phyloP scores from a whole-genome alignment of 2,113 vertebrate species.

The Alethe diademata region DNA sequence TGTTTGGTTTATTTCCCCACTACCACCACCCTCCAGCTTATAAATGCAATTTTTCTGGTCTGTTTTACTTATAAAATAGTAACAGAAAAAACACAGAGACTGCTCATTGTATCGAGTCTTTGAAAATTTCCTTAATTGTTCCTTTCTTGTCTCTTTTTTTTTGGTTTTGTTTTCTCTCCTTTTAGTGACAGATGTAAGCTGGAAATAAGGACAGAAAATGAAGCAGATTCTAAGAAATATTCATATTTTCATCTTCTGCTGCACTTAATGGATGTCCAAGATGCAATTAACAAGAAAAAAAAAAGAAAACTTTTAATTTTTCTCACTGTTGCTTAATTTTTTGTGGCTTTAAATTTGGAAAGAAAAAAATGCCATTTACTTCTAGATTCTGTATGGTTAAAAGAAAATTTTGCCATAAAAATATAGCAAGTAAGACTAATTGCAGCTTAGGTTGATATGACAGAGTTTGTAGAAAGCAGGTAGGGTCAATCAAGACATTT shows the following conservation, averaged over 20 bases:
- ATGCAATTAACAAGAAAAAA: background rate
- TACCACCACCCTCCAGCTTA: background rate
- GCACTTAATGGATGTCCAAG: background rate
- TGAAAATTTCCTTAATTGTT: background rate
- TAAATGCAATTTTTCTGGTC: constrained; percentile 62
- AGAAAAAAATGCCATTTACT: background rate
- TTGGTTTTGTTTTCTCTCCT: background rate
- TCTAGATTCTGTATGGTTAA: background rate
- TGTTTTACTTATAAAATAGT: constrained; percentile 54
- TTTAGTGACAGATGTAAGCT: background rate
- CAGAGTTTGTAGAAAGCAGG: background rate
- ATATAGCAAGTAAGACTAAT: background rate
- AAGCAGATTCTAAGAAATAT: background rate
- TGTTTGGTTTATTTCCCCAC: constrained; percentile 1
- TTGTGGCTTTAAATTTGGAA: background rate
- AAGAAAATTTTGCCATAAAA: background rate
- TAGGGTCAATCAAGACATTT: background rate
- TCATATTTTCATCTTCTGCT: background rate
- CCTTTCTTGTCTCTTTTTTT: background rate
- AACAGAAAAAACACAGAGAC: constrained; percentile 1
- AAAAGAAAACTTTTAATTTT: background rate
- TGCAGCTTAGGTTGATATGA: background rate
- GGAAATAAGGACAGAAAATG: background rate
- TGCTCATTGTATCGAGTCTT: background rate
- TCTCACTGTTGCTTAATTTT: background rate